Evolutionary conservation across 2,113 vertebrate species (phyloP), one percentile per base, ranked within the genome.

Genomic region (Entomyzon cyanotis): DNA sequence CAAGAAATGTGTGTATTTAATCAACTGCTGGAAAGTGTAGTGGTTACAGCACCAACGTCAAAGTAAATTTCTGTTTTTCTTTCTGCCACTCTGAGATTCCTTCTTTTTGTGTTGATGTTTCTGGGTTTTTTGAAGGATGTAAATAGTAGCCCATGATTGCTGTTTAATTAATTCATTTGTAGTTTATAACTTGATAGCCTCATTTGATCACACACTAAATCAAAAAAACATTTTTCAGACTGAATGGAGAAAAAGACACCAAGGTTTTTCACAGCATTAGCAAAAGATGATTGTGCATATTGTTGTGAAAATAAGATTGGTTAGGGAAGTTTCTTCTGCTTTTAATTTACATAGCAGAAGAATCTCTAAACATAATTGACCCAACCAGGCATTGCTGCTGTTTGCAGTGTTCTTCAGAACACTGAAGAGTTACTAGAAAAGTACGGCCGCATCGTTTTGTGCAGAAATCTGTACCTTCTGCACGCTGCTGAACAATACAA

Each of bases 401-500:
- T 44, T 90, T 82, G 23, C 58, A 22, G 9, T 41, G 30, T 9
- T 77, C 46, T 83, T 91, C 21, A 91, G 69, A 88, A 46, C 59
- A 59, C 85, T 76, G 64, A 82, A 83, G 47, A 50, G 37, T 56
- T 35, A 83, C 73, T 69, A 31, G 55, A 75, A 86, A 93, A 11
- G 10, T 28, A 22, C 0, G 0, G 14, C 63, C n/a, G 16, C 56
- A 24, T 49, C 13, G n/a, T 93, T 96, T 93, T 91, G 73, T 92
- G 73, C 42, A 93, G 76, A 91, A 88, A 89, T 86, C 86, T 53
- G 44, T 87, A 30, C 65, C 78, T 92, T 93, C 93, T 83, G 49
- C 87, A 94, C 2, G 1, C 82, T 63, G 62, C 42, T 94, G 81
- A 92, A 85, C 39, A 89, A 74, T 55, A 84, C 46, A 60, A 94